A percentile compares a stretch with the other conserved stretches of the same genome.
These are phyloP conservation scores for Colaptes auratus DNA, from an alignment of 2,113 vertebrate species.

Conservation along the genomic window DNA sequence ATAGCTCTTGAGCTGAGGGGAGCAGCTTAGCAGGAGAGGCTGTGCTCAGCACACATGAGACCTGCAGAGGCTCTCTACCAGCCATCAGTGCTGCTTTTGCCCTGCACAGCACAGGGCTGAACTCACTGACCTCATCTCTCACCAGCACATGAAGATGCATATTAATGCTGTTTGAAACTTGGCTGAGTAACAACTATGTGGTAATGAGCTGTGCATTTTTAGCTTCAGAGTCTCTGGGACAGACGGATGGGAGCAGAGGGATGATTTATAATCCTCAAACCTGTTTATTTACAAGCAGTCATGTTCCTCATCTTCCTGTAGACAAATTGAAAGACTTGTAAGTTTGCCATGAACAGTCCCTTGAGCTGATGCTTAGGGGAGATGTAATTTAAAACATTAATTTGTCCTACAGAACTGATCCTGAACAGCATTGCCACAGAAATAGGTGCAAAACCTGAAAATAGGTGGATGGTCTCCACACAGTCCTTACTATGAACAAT, in stretches of 20 bases:
- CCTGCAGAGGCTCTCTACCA: background rate
- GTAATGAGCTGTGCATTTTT: conserved; percentile 34
- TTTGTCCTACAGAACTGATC: background rate
- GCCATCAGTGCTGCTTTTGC: background rate
- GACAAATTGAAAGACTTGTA: conserved; percentile 39
- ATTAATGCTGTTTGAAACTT: background rate
- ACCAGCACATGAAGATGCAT: background rate
- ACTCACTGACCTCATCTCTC: background rate
- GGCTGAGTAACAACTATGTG: background rate
- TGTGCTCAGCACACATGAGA: background rate
- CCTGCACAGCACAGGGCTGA: background rate
- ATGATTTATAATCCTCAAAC: conserved; percentile 21
- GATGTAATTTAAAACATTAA: conserved; percentile 7
- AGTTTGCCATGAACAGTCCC: conserved; percentile 11
- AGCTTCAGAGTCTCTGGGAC: conserved; percentile 2
- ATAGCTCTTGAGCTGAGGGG: background rate
- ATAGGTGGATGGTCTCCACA: background rate
- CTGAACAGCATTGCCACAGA: background rate
- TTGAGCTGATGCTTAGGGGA: conserved; percentile 39
- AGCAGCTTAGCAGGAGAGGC: background rate
- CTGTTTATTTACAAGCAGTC: conserved; percentile 57
- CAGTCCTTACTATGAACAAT: background rate
- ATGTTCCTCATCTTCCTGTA: conserved; percentile 16
- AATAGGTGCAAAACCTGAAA: background rate
- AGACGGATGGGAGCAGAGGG: background rate